A percentile compares a stretch with the other conserved stretches of the same genome.
Conservation (phyloP, 1,140 invertebrate species). For the Leptinotarsa defecta region DNA sequence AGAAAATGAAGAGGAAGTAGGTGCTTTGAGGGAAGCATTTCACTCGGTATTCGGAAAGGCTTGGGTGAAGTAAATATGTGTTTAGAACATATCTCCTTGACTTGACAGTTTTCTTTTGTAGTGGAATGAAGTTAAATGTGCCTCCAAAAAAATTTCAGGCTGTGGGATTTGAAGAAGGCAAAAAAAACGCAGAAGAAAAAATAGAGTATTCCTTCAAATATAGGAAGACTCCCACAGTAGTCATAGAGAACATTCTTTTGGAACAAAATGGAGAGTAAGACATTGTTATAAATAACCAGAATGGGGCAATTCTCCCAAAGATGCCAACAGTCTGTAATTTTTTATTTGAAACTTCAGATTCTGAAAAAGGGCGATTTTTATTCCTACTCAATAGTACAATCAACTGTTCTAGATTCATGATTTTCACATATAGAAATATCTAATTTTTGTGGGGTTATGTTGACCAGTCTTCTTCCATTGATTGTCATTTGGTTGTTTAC, state of each 20-base stretch:
- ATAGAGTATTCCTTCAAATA: conserved; percentile 57
- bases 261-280: conserved; percentile 68
- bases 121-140: conserved; percentile 40
- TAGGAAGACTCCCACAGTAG: conserved; percentile 65
- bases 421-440: too few relatives aligned
- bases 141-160: conserved; percentile 62
- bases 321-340: too few relatives aligned
- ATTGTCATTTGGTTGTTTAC: too few relatives aligned
- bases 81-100: not conserved
- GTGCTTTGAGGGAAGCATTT: conserved; percentile 81
- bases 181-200: conserved; percentile 71
- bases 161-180: conserved; percentile 75
- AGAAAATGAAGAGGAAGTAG: conserved; percentile 76
- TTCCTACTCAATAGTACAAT: too few relatives aligned
- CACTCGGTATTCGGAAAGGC: conserved; percentile 81
- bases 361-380: too few relatives aligned
- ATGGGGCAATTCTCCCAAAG: too few relatives aligned
- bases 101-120: conserved; percentile 31
- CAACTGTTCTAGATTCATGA: too few relatives aligned
- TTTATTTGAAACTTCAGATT: too few relatives aligned
- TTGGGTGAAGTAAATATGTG: conserved; percentile 67
- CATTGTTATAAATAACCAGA: not conserved
- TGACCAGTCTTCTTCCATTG: too few relatives aligned
- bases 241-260: conserved; percentile 78
- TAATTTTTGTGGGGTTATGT: too few relatives aligned